phyloP scores from a whole-genome alignment of 1,140 invertebrate species.

The Calycopis cecrops region DNA sequence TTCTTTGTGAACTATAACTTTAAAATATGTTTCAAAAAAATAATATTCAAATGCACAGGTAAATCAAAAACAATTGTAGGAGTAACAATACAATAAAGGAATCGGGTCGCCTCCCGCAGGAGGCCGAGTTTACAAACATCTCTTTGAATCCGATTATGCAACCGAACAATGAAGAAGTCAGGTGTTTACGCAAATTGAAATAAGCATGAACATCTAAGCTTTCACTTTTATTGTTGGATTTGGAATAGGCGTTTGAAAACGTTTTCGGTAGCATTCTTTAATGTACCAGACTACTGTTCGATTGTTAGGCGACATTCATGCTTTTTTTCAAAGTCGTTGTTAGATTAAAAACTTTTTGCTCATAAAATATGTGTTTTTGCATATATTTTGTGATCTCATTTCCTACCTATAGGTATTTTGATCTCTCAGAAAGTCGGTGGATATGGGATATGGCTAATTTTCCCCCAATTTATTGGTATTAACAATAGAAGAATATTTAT shows the following conservation, averaged over 20 bases:
- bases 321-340: too few relatives aligned
- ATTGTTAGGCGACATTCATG: not conserved
- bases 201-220: conserved; percentile 58
- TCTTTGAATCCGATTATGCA: conserved; percentile 35
- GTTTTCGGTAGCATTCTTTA: conserved; percentile 24
- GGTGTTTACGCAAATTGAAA: conserved; percentile 55
- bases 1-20: not conserved
- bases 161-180: conserved; percentile 47
- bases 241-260: conserved; percentile 45
- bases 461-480: too few relatives aligned
- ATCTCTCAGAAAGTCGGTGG: too few relatives aligned
- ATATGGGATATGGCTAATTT: too few relatives aligned
- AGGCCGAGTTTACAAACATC: conserved; percentile 24
- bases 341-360: too few relatives aligned
- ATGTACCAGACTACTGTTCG: not conserved
- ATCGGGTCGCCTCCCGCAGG: conserved; percentile 44
- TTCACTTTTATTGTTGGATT: conserved; percentile 66
- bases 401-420: too few relatives aligned
- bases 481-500: too few relatives aligned
- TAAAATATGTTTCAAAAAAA: not conserved
- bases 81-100: conserved; percentile 40
- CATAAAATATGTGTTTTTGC: too few relatives aligned
- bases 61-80: conserved; percentile 40
- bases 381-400: too few relatives aligned
- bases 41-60: conserved; percentile 32